Conservation (phyloP, 2,113 vertebrate genomes). For the Noctilio leporinus region DNA sequence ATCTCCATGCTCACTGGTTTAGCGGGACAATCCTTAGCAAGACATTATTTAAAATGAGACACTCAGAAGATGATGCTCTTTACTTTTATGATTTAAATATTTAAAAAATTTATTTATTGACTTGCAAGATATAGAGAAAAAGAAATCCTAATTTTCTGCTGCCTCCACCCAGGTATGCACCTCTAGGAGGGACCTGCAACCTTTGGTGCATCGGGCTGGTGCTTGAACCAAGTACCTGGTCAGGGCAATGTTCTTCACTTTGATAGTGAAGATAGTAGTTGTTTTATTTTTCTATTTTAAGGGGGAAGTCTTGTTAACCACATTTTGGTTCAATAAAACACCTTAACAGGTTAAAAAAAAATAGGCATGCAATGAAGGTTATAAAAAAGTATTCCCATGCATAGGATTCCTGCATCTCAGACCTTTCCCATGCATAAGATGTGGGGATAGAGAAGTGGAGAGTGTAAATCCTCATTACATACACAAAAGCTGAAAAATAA, state of each 20-base stretch:
- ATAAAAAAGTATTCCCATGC: neutral
- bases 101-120: too few species aligned
- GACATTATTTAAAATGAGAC: constrained; percentile 34
- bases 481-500: neutral
- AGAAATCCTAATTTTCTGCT: too few species aligned
- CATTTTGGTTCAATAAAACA: constrained; percentile 14
- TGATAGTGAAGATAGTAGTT: constrained; percentile 7
- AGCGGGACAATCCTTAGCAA: neutral
- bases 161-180: too few species aligned
- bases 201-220: too few species aligned
- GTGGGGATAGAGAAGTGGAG: neutral
- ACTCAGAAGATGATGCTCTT: neutral
- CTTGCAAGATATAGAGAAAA: too few species aligned
- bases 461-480: neutral
- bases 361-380: neutral
- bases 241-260: neutral
- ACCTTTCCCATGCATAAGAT: neutral
- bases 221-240: too few species aligned
- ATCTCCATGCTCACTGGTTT: neutral
- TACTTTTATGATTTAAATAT: neutral
- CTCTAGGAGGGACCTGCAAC: too few species aligned
- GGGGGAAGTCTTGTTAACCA: constrained; percentile 13
- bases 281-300: constrained; percentile 36
- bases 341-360: constrained; percentile 2
- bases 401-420: neutral